phyloP scores from a whole-genome alignment of 1,140 invertebrate species.

The Caerostris darwini region DNA sequence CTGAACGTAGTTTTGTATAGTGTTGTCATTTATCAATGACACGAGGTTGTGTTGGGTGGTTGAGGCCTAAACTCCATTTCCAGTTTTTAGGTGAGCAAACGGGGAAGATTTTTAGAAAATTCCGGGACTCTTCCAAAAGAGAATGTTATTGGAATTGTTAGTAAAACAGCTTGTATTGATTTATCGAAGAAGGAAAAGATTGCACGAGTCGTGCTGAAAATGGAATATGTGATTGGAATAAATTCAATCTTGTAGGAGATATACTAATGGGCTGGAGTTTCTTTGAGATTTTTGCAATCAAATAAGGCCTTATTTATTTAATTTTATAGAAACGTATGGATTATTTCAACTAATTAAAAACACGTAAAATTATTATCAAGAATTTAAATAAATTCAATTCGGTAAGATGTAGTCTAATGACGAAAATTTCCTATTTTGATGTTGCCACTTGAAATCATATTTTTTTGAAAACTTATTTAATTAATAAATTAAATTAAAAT shows the following conservation, averaged over 20 bases:
- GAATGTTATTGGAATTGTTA: constrained; percentile 36
- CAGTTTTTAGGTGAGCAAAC: not conserved
- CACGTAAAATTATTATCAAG: too few species aligned
- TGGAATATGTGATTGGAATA: constrained; percentile 12
- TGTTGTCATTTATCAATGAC: constrained; percentile 59
- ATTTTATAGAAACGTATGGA: too few species aligned
- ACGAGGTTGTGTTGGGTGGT: constrained; percentile 1
- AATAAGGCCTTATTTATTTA: too few species aligned
- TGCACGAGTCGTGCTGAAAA: constrained; percentile 12
- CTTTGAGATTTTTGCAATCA: too few species aligned
- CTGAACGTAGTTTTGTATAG: constrained; percentile 38
- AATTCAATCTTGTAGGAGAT: not conserved
- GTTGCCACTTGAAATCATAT: too few species aligned
- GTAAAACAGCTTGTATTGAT: constrained; percentile 35
- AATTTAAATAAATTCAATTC: too few species aligned
- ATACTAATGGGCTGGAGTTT: too few species aligned
- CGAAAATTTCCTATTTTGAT: too few species aligned
- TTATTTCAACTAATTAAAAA: too few species aligned
- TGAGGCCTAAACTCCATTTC: constrained; percentile 20
- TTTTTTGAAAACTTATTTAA: too few species aligned
- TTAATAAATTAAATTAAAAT: too few species aligned
- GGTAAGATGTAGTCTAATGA: too few species aligned
- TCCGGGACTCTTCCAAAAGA: not conserved
- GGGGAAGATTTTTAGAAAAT: constrained; percentile 14
- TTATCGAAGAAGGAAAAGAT: constrained; percentile 32